Evolutionary conservation across 2,797 vertebrate genomes (phyloP).

Genomic region (Typhlichthys subterraneus): DNA sequence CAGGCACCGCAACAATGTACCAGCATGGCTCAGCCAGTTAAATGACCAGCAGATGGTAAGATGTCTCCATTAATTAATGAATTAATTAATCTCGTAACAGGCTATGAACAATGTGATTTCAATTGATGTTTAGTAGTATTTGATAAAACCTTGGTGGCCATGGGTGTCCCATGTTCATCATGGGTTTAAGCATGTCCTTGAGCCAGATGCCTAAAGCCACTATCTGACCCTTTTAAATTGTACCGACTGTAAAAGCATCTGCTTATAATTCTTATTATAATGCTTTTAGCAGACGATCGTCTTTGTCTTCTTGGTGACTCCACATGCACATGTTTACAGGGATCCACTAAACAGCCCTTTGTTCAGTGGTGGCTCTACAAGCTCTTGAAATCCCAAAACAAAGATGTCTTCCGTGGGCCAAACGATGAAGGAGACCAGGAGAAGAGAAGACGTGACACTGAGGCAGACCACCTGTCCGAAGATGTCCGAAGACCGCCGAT

Average conservation of each 20-base stretch:
- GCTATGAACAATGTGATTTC: too few relatives aligned
- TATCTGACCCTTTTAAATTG: too few relatives aligned
- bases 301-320: background rate
- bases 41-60: slow-evolving; percentile 46
- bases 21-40: slow-evolving; percentile 15
- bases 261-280: too few relatives aligned
- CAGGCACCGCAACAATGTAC: slow-evolving; percentile 26
- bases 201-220: too few relatives aligned
- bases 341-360: slow-evolving; percentile 16
- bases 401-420: background rate
- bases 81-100: background rate
- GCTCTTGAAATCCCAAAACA: slow-evolving; percentile 29
- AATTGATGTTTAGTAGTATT: too few relatives aligned
- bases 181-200: too few relatives aligned
- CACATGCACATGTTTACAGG: slow-evolving; percentile 24
- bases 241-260: too few relatives aligned
- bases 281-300: too few relatives aligned
- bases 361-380: slow-evolving; percentile 28
- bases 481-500: background rate
- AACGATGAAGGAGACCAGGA: slow-evolving; percentile 2
- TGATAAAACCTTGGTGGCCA: too few relatives aligned
- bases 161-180: too few relatives aligned
- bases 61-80: slow-evolving; percentile 1
- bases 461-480: slow-evolving; percentile 10
- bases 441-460: slow-evolving; percentile 17